Evolutionary conservation across 1,140 invertebrate genomes (phyloP).

Genomic region (Drosophila nasuta): DNA sequence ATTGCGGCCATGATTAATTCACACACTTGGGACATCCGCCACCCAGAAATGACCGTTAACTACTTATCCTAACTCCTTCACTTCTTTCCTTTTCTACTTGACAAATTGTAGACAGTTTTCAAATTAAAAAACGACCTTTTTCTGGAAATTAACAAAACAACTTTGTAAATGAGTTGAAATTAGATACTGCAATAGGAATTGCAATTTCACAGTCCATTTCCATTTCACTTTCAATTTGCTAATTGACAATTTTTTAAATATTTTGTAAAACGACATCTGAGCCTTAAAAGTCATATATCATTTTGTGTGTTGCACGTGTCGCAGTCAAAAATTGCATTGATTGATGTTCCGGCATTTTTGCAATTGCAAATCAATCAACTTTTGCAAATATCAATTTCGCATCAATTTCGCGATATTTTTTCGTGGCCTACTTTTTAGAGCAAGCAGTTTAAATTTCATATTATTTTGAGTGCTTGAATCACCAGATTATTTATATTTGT

Average conservation of each 20-base stretch:
- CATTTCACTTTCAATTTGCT: slow-evolving; percentile 34
- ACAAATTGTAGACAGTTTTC: slow-evolving; percentile 34
- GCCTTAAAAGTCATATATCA: slow-evolving; percentile 55
- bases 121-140: slow-evolving; percentile 33
- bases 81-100: slow-evolving; percentile 8
- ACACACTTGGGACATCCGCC: slow-evolving; percentile 25
- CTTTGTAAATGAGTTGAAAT: slow-evolving; percentile 32
- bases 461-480: neutral
- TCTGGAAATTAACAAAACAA: slow-evolving; percentile 22
- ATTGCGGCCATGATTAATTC: slow-evolving; percentile 77
- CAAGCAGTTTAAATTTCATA: neutral
- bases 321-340: slow-evolving; percentile 52
- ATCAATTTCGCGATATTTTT: slow-evolving; percentile 9
- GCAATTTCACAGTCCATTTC: slow-evolving; percentile 12
- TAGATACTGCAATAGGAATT: slow-evolving; percentile 16
- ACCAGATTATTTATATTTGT: neutral
- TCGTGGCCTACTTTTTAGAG: neutral
- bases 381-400: slow-evolving; percentile 41
- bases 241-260: slow-evolving; percentile 48
- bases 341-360: slow-evolving; percentile 42
- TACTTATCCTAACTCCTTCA: slow-evolving; percentile 32
- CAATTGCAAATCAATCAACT: slow-evolving; percentile 64
- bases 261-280: slow-evolving; percentile 49
- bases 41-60: slow-evolving; percentile 15
- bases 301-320: slow-evolving; percentile 53